Base-by-base conservation (phyloP, 2,888 invertebrate genomes). In the Drosophila lutescens region DNA sequence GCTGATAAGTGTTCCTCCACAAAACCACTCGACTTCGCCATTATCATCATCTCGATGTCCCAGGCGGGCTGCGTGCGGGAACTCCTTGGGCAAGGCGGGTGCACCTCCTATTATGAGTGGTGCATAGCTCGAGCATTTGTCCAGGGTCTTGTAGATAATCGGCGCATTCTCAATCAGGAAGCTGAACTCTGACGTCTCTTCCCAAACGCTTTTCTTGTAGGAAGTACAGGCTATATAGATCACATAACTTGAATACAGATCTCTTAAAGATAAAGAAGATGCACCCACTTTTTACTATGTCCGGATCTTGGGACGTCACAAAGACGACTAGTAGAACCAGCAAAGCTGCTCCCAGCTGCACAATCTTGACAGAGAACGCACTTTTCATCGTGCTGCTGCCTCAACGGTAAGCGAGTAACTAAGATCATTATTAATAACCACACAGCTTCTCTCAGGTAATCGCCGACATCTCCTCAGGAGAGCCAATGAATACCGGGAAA, bases 31-130 rank as follows among this genome's bases (percentile, higher is more conserved):
- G 4, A 69, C 73, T 1, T 54, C 26, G 12, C 74, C 69, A 3
- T 69, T 44, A 1, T 56, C 41, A 6, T 67, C 26, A 13, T 47
- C 30, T 10, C 86, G 86, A 43, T 68, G 51, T 5, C 85, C 85
- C 46, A 85, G 20, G 6, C 88, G 83, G 8, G 88, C 88, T 63
- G 90, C 91, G 43, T 84, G 89, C 0, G 91, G 88, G 65, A 91
- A 92, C 63, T 91, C 91, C 55, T 86, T 87, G 0, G 89, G 77
- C 10, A 72, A 61, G 0, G 91, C 91, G 3, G 79, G 76, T 40
- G 54, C 67, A 4, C 91, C 91, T 8, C 80, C 90, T 6, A 89
- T 78, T 36, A 91, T 82, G 4, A 91, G 97, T 56, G 96, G 81
- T 17, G 76, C 62, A 10, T 77, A 76, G 38, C 57, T 69, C 12